These are phyloP conservation scores for Arvicanthis niloticus DNA, from an alignment of 2,113 vertebrate genomes.

Conservation along the genomic window DNA sequence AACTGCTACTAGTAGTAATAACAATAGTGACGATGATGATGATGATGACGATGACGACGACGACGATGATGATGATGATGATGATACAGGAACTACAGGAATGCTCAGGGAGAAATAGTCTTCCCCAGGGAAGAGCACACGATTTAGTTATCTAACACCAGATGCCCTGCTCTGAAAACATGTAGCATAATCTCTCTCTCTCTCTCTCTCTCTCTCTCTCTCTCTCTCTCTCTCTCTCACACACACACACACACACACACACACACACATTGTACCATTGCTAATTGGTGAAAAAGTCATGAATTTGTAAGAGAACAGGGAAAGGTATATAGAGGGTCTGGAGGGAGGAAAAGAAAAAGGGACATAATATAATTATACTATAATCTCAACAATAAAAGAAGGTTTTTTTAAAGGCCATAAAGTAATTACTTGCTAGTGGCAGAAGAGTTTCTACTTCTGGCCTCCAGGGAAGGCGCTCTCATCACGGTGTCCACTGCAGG, in stretches of 20 bases:
- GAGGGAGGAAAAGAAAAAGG: not conserved
- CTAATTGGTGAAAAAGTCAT: not conserved
- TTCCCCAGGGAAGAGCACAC: not conserved
- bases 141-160: not conserved
- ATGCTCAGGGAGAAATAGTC: not conserved
- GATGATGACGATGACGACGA: not conserved
- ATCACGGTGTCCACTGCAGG: not conserved
- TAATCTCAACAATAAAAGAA: not conserved
- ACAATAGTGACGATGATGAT: not conserved
- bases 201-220: no score
- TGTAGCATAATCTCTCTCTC: not conserved
- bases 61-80: no score
- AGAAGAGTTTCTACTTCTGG: not conserved
- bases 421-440: not conserved
- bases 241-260: not conserved
- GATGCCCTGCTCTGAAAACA: not conserved
- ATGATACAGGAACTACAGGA: not conserved
- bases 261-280: not conserved
- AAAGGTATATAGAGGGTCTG: not conserved
- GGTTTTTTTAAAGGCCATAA: not conserved
- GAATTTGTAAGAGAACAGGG: not conserved
- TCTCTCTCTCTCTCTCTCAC: no score
- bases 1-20: not conserved
- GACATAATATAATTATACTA: not conserved
- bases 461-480: conserved; percentile 36